A percentile compares a stretch with the other conserved stretches of the same genome.
Conservation (phyloP, 2,113 vertebrate species). For the Lamprologus speciosus region DNA sequence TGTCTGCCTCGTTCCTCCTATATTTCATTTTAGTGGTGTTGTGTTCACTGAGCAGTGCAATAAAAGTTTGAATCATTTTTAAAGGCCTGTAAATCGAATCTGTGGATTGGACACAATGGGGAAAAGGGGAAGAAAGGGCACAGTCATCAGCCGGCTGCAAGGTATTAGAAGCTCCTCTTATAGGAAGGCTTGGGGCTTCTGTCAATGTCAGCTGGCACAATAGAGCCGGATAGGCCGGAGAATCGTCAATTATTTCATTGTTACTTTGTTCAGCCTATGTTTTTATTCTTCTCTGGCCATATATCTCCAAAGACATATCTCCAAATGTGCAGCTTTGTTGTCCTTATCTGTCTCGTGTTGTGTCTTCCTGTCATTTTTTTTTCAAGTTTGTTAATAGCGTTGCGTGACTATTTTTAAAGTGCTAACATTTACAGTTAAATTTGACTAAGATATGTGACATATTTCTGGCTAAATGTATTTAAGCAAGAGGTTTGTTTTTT, state of each 20-base stretch:
- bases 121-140: slow-evolving; percentile 51
- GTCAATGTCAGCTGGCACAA: slow-evolving; percentile 65
- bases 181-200: slow-evolving; percentile 34
- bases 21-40: slow-evolving; percentile 48
- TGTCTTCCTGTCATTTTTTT: background rate
- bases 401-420: fast-evolving
- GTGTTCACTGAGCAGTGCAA: slow-evolving; percentile 43
- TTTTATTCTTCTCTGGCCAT: slow-evolving; percentile 3
- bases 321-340: background rate
- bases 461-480: background rate
- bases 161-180: slow-evolving; percentile 62
- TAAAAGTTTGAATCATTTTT: slow-evolving; percentile 63
- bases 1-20: slow-evolving; percentile 37
- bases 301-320: slow-evolving; percentile 2
- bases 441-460: background rate
- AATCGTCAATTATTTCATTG: slow-evolving; percentile 20
- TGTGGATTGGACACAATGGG: slow-evolving; percentile 59
- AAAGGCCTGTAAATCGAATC: slow-evolving; percentile 62
- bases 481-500: background rate
- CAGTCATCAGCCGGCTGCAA: slow-evolving; percentile 71
- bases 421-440: background rate
- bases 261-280: slow-evolving; percentile 27
- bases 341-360: background rate
- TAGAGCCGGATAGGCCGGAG: slow-evolving; percentile 11
- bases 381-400: background rate